Conservation (phyloP, 2,797 vertebrate species). For the Clarias platycephalus region DNA sequence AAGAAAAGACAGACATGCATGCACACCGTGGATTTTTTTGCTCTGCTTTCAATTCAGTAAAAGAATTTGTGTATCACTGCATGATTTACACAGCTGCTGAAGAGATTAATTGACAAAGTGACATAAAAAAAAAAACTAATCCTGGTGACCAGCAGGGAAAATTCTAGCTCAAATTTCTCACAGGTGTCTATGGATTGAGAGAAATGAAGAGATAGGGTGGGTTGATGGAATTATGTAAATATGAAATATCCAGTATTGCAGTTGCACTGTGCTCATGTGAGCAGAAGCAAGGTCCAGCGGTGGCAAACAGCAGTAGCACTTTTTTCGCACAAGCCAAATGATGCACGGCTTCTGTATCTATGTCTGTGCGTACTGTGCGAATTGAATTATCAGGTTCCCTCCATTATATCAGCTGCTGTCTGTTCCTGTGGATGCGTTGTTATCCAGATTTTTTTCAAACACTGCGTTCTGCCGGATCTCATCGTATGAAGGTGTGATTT, state of each 20-base stretch:
- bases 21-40: constrained; percentile 37
- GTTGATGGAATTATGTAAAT: constrained; percentile 77
- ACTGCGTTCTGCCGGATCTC: constrained; percentile 48
- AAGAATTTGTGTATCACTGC: constrained; percentile 57
- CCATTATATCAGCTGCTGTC: constrained; percentile 47
- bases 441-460: constrained; percentile 44
- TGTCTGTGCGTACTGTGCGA: constrained; percentile 50
- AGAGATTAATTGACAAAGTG: constrained; percentile 62
- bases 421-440: constrained; percentile 48
- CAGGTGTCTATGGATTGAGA: constrained; percentile 63
- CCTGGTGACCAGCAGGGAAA: constrained; percentile 61
- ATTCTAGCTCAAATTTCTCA: constrained; percentile 64
- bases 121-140: constrained; percentile 60
- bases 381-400: constrained; percentile 54
- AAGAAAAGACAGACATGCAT: constrained; percentile 21
- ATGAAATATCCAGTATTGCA: constrained; percentile 58
- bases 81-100: constrained; percentile 64
- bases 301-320: constrained; percentile 53
- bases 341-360: constrained; percentile 24
- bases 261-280: constrained; percentile 45
- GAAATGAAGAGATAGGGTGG: constrained; percentile 43
- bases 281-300: constrained; percentile 64
- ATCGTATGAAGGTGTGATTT: constrained; percentile 40
- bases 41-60: constrained; percentile 41
- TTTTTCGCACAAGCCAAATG: constrained; percentile 4